Base-by-base conservation (phyloP, 2,797 vertebrate genomes). In the Chelonia mydas region DNA sequence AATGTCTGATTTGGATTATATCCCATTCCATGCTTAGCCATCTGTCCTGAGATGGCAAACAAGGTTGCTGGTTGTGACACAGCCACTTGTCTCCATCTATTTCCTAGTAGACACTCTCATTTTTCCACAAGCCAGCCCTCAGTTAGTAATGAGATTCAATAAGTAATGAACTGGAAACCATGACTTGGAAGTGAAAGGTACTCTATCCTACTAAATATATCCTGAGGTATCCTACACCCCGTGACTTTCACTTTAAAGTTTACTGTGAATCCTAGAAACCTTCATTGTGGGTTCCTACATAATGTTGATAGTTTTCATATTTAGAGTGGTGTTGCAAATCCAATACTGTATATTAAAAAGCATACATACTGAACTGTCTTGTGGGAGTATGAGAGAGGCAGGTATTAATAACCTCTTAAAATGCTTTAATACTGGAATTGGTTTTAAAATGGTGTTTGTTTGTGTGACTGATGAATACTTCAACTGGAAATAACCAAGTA, bases 401-500 rank as follows among this genome's bases (percentile, higher is more conserved):
- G 81, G 54, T 65, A 81, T 31, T 92, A 31, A 76, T 45, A 90
- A 95, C 51, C 0, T 0, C 19, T 54, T 89, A 77, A 94, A 88
- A 57, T 68, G 81, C 88, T 94, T 80, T 54, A 88, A 53, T 50
- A 91, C n/a, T 83, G 92, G 79, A 49, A 85, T 81, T 51, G 41
- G 21, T 89, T 92, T 86, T 74, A 33, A 82, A 81, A 68, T 50
- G 15, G 49, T 45, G 57, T 33, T 11, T n/a, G 49, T 12, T 47
- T 96, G 55, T 83, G 96, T 53, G 83, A 6, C 53, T 9, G 87
- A 37, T 54, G 79, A 28, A 37, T 85, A 80, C 59, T 88, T 95
- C 57, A 87, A 21, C 50, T 81, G 55, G 74, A 88, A 94, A 88
- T 93, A 81, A 49, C 51, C 91, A 95, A 95, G 21, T 19, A 81